Conservation (phyloP, 2,888 invertebrate genomes). For the Cryptocheilus praepositus region DNA sequence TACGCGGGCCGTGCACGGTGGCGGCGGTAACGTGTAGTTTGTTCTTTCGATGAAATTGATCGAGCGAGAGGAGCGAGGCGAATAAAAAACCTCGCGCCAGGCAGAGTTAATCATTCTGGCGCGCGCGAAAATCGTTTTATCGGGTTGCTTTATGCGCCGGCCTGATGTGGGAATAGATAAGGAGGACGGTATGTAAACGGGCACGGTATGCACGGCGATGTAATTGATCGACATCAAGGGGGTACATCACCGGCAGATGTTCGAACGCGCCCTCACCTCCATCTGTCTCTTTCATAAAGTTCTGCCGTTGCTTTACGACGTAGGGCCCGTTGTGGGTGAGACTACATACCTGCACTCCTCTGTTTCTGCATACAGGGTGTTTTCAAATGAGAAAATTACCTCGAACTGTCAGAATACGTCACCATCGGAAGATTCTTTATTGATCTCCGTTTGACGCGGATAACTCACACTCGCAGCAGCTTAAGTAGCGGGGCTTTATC, state of each 20-base stretch:
- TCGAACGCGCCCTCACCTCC: conserved; percentile 65
- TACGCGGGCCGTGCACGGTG: no score
- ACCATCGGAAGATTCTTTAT: no score
- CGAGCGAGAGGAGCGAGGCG: no score
- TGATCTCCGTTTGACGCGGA: no score
- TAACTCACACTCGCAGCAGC: no score
- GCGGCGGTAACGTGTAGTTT: no score
- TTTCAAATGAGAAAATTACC: background rate
- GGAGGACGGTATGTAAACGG: conserved; percentile 2
- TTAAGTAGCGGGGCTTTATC: no score
- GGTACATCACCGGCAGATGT: conserved; percentile 67
- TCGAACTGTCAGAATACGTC: background rate
- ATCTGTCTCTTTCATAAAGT: conserved; percentile 64
- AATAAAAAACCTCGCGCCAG: no score
- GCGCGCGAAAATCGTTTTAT: conserved; percentile 27
- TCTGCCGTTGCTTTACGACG: conserved; percentile 27
- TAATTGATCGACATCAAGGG: conserved; percentile 61
- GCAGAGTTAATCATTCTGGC: conserved; percentile 2
- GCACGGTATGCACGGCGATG: conserved; percentile 24
- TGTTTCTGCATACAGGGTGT: conserved; percentile 6
- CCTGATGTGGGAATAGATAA: conserved; percentile 36
- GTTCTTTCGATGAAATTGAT: no score
- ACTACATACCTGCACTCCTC: background rate
- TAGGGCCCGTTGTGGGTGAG: conserved; percentile 30
- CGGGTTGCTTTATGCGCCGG: conserved; percentile 4